Evolutionary conservation across 2,113 vertebrate genomes (phyloP), one percentile per base, ranked within the genome.

Genomic region (Argyrosomus japonicus): DNA sequence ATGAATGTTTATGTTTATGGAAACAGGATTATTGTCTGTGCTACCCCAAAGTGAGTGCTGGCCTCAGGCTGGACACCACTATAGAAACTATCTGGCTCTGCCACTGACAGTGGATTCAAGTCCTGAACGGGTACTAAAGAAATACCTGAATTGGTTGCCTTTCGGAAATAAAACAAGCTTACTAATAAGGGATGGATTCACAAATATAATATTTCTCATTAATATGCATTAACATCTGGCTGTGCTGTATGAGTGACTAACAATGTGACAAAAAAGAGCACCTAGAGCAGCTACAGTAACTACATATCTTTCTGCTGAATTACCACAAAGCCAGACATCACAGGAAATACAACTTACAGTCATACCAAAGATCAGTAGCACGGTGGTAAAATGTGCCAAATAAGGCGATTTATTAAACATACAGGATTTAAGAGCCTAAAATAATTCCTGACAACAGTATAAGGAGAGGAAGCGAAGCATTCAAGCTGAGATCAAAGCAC

Each of bases 401-500:
- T 47, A 79, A 83, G 63, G 63, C 45, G 51, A 88, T 89, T 87
- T 89, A 82, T 65, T 81, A 88, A 91, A 88, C 89, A 85, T 72
- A 77, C 32, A 72, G 80, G 68, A 85, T 88, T 87, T 82, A 74
- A 84, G 68, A 86, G 83, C 29, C 77, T 81, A 67, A 88, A 84
- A 78, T 88, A 82, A 91, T 88, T 85, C 89, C 84, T 61, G 75
- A 88, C 74, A 68, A 69, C 63, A 73, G 68, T 17, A 40, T 54
- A 63, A 76, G 81, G 73, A 88, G 86, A 75, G 75, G 65, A 87
- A 69, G 72, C 57, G 3, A 58, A 3, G 43, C 48, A 77, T 87
- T 89, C 84, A 81, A 77, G 77, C 89, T 85, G 88, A 90, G 91
- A 94, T 94, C 87, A 94, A 93, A 93, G 93, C 61, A 4, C 0